Percentiles rank a stretch among this genome's conserved stretches.
Conservation (phyloP, 2,113 vertebrate genomes). For the Cottus gobio region DNA sequence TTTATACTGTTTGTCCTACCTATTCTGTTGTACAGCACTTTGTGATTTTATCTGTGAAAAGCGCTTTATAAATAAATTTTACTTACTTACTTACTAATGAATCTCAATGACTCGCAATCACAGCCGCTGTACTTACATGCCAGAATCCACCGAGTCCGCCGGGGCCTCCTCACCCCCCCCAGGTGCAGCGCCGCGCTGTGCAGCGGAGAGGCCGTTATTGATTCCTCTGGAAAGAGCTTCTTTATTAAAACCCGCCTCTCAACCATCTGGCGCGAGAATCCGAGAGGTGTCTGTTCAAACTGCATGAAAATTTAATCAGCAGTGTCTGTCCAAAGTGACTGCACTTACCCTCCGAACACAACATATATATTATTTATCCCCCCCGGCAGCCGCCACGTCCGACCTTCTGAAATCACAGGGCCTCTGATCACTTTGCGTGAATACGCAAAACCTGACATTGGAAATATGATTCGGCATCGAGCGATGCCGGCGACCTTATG, state of each 20-base stretch:
- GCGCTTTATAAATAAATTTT: no score
- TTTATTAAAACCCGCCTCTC: slow-evolving; percentile 40
- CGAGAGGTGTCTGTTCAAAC: slow-evolving; percentile 34
- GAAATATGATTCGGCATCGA: slow-evolving; percentile 15
- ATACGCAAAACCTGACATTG: slow-evolving; percentile 1
- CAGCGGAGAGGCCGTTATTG: slow-evolving; percentile 42
- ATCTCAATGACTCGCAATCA: slow-evolving; percentile 73
- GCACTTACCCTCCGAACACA: slow-evolving; percentile 48
- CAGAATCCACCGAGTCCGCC: slow-evolving; percentile 48
- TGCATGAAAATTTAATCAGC: slow-evolving; percentile 43
- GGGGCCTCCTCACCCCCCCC: slow-evolving; percentile 9
- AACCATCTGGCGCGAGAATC: slow-evolving; percentile 24
- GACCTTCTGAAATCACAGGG: slow-evolving; percentile 48
- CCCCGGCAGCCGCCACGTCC: slow-evolving; percentile 1
- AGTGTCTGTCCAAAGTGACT: slow-evolving; percentile 35
- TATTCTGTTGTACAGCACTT: no score
- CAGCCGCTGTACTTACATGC: slow-evolving; percentile 61
- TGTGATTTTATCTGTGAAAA: no score
- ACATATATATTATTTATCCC: slow-evolving; percentile 42
- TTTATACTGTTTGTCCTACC: no score
- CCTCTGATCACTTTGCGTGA: slow-evolving; percentile 26
- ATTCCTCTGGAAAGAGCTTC: slow-evolving; percentile 45
- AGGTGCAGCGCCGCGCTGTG: slow-evolving; percentile 34
- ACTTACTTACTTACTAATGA: no score
- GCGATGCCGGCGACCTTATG: slow-evolving; percentile 12